Evolutionary conservation across 2,797 vertebrate genomes (phyloP).

Genomic region (Leptoclinus maculatus): DNA sequence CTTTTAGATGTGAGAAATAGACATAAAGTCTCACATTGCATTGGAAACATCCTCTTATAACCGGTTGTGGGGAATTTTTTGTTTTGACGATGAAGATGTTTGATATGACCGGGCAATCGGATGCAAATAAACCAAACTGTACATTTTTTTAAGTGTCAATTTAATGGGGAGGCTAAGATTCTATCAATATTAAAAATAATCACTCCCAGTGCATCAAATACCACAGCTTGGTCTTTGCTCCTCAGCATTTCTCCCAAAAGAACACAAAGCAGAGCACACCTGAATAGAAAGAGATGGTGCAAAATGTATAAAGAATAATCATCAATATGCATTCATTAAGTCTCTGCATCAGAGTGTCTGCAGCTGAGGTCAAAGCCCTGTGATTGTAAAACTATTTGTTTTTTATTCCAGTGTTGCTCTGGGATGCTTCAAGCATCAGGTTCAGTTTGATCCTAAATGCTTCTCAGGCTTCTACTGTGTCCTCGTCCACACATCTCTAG

Average conservation of each 20-base stretch:
- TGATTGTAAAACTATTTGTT: slow-evolving; percentile 17
- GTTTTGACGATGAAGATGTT: background rate
- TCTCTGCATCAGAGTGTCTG: background rate
- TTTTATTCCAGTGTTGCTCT: background rate
- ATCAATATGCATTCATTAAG: background rate
- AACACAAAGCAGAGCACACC: background rate
- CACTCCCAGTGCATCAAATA: background rate
- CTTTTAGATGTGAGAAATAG: background rate
- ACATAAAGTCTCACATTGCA: background rate
- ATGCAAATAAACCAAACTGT: background rate
- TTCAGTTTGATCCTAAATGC: slow-evolving; percentile 26
- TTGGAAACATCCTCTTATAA: background rate
- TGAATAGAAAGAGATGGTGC: background rate
- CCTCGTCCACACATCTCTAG: background rate
- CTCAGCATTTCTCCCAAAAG: background rate
- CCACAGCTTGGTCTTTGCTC: background rate
- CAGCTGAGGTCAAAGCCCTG: slow-evolving; percentile 34
- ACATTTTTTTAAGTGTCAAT: background rate
- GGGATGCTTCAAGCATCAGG: slow-evolving; percentile 2
- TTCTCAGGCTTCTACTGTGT: slow-evolving; percentile 17
- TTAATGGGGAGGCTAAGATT: background rate
- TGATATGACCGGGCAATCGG: background rate
- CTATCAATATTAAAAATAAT: background rate
- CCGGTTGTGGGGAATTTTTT: too few relatives aligned
- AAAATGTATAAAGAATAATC: background rate